Evolutionary conservation across 1,140 invertebrate species (phyloP).

Genomic region (Leptopilina boulardi): DNA sequence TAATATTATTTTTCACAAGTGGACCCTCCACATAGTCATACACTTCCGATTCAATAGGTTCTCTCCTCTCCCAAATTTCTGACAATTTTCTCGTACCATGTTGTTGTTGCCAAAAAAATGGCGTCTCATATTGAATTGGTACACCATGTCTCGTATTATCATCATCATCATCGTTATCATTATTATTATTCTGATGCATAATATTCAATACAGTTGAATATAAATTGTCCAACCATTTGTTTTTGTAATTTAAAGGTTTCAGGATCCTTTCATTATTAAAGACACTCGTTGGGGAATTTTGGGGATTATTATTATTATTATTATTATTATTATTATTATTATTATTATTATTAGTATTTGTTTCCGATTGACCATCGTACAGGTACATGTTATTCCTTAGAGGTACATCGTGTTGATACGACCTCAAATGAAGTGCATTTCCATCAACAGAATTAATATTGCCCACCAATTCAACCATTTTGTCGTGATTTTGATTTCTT

Average conservation of each 20-base stretch:
- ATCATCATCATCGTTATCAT: neutral
- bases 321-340: too few species aligned
- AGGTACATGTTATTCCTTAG: conserved; percentile 53
- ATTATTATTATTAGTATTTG: too few species aligned
- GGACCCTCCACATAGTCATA: conserved; percentile 25
- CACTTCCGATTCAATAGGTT: neutral
- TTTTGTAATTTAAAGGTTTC: conserved; percentile 50
- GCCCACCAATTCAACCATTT: conserved; percentile 7
- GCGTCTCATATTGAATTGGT: neutral
- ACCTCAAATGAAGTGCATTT: conserved; percentile 56
- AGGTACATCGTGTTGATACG: conserved; percentile 49
- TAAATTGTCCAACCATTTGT: conserved; percentile 47
- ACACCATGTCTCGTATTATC: neutral
- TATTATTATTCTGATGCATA: conserved; percentile 46
- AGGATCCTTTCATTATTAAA: conserved; percentile 55
- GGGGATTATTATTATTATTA: conserved; percentile 34
- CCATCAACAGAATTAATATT: conserved; percentile 45
- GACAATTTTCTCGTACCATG: neutral
- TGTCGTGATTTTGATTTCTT: conserved; percentile 23
- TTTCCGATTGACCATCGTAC: conserved; percentile 47
- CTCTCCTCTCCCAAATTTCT: neutral
- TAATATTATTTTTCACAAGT: too few species aligned
- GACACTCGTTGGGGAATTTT: conserved; percentile 48
- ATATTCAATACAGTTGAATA: conserved; percentile 50
- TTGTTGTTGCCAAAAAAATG: neutral